A percentile compares a stretch with the other conserved stretches of the same genome.
Evolutionary conservation across 2,888 invertebrate species (phyloP).

Genomic region (Ophion costatus): DNA sequence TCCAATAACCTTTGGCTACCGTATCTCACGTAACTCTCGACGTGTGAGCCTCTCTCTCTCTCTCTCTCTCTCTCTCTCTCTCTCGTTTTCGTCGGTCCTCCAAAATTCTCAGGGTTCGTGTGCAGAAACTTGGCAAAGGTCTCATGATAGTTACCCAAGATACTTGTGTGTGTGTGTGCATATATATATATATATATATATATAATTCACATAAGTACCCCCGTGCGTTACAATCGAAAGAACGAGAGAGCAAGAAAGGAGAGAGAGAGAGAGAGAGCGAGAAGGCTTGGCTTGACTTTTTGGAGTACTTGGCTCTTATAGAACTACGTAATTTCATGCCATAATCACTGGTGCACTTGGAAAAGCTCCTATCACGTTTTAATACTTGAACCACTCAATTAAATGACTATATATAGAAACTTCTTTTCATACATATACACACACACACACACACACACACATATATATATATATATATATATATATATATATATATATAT

Average conservation of each 20-base stretch:
- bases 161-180: no score
- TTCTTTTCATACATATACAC: neutral
- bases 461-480: conserved; percentile 61
- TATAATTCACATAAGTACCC: neutral
- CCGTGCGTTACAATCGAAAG: conserved; percentile 22
- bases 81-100: conserved; percentile 30
- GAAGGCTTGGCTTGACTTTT: neutral
- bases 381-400: conserved; percentile 76
- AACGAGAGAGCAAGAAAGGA: no score
- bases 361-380: conserved; percentile 56
- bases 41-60: conserved; percentile 13
- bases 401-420: conserved; percentile 69
- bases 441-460: no score
- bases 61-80: conserved; percentile 9
- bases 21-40: conserved; percentile 46
- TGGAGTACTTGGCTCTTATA: conserved; percentile 1
- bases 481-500: neutral
- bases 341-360: conserved; percentile 45
- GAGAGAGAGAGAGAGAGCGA: no score
- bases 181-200: neutral
- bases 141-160: conserved; percentile 12
- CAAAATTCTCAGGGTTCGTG: conserved; percentile 53
- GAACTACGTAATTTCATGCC: conserved; percentile 33
- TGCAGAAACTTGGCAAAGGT: conserved; percentile 51
- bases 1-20: conserved; percentile 56